Conservation (phyloP, 2,888 invertebrate species). For the Melipona bicolor region DNA sequence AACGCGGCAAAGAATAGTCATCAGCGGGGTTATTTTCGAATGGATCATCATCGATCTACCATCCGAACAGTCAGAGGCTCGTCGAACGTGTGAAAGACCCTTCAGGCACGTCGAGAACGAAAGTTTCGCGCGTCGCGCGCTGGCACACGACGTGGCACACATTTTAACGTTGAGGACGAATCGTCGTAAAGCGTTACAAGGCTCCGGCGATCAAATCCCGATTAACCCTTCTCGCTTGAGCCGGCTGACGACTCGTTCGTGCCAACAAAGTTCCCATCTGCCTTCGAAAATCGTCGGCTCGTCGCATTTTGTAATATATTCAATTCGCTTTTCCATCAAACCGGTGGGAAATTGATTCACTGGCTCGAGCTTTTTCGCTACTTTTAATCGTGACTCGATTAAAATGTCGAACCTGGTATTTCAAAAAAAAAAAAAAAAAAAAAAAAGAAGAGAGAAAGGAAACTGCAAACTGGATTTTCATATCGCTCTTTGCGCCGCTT, state of each 20-base stretch:
- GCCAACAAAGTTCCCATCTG: constrained; percentile 23
- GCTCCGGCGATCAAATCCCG: constrained; percentile 56
- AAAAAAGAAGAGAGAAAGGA: accelerated
- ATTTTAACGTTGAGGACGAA: constrained; percentile 65
- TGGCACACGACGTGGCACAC: constrained; percentile 63
- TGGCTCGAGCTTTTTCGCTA: too few relatives aligned
- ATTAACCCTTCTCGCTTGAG: constrained; percentile 33
- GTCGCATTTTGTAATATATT: not conserved
- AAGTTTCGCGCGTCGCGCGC: constrained; percentile 54
- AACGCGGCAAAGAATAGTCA: constrained; percentile 64
- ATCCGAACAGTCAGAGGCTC: constrained; percentile 52
- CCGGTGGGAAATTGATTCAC: not conserved
- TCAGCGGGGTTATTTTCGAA: constrained; percentile 60
- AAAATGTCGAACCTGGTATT: not conserved
- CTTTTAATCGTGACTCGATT: constrained; percentile 11
- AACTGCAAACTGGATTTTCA: not conserved
- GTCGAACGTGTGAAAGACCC: constrained; percentile 67
- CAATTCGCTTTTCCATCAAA: not conserved
- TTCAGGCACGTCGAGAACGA: constrained; percentile 64
- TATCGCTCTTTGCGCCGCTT: not conserved
- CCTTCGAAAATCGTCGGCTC: not conserved
- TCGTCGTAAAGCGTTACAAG: constrained; percentile 67
- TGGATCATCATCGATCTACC: constrained; percentile 66
- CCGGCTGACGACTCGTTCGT: not conserved
- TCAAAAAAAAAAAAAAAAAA: too few relatives aligned